Conservation (phyloP, 2,113 vertebrate genomes). For the Saguinus imperator region DNA sequence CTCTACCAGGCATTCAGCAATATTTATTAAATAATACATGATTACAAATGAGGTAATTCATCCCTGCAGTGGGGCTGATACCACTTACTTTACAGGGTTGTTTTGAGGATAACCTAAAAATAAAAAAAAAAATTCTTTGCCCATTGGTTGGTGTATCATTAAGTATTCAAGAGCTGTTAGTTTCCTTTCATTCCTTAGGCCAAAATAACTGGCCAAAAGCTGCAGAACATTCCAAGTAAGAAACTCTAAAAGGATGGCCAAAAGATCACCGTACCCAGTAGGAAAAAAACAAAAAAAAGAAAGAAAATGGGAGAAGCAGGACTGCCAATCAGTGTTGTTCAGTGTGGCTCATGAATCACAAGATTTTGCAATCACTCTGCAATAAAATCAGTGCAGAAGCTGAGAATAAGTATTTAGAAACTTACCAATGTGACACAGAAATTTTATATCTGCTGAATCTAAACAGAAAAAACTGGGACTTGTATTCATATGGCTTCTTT, state of each 20-base stretch:
- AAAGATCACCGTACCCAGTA: neutral
- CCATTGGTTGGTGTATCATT: neutral
- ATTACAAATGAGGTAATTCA: neutral
- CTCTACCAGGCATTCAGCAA: neutral
- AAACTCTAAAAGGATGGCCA: neutral
- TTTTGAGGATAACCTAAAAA: neutral
- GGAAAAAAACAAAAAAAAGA: neutral
- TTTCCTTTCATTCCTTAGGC: neutral
- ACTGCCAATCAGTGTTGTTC: neutral
- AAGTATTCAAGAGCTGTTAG: neutral
- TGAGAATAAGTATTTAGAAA: neutral
- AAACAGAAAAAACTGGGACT: neutral
- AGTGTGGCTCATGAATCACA: neutral
- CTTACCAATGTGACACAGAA: neutral
- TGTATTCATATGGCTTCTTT: neutral
- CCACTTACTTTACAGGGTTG: neutral
- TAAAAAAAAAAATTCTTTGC: neutral
- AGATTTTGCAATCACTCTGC: neutral
- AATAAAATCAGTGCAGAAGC: neutral
- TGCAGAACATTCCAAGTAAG: neutral
- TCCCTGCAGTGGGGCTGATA: neutral
- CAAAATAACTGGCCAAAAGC: neutral
- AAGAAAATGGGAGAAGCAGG: neutral
- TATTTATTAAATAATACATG: neutral
- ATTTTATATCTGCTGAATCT: neutral